Base-by-base conservation (phyloP, 1,140 invertebrate species). In the Aphaenogaster ashmeadi region DNA sequence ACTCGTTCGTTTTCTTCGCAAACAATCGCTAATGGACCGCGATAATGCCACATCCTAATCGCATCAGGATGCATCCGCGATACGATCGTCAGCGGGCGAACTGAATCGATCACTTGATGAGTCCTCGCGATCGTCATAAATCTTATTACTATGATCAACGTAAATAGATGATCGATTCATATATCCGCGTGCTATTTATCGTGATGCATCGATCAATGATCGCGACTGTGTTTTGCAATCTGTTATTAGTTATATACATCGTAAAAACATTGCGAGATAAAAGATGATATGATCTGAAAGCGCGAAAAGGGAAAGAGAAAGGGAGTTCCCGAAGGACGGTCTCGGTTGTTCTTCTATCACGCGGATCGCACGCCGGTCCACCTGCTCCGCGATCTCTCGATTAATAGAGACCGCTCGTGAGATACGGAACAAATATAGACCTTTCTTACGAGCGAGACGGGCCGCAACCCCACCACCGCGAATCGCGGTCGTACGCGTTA, bases 21-120 rank as follows among this genome's bases (percentile, higher is more conserved):
- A 94, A 90, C 91, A 92, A 93, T 93, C 89, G 92, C 87, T 91
- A 94, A 94, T 92, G 92, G 88, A 89, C 88, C 92, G 88, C 85
- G 83, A 91, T 92, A 92, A 93, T 91, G 88, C 81, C 84, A n/a
- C 58, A 44, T 79, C 72, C 60, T 91, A 91, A 91, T 91, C 89
- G 87, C 78, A 87, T 88, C 87, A 81, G 15, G 18, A 44, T 41
- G 79, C 74, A 86, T 88, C 52, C 62, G 86, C 58, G 80, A 86
- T 44, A 85, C 36, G 87, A 86, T 86, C 80, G 75, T 69, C 67
- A 58, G 72, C 64, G 67, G 54, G 62, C 60, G 66, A 36, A 79
- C 56, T 36, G 60, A 79, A 87, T 87, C 86, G 75, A 77, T 87
- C 81, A 74, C 72, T 78, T 74, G 62, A 79, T 66, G 58, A 66